Conservation (phyloP, 2,888 invertebrate species). For the Hoplodrina ambigua region DNA sequence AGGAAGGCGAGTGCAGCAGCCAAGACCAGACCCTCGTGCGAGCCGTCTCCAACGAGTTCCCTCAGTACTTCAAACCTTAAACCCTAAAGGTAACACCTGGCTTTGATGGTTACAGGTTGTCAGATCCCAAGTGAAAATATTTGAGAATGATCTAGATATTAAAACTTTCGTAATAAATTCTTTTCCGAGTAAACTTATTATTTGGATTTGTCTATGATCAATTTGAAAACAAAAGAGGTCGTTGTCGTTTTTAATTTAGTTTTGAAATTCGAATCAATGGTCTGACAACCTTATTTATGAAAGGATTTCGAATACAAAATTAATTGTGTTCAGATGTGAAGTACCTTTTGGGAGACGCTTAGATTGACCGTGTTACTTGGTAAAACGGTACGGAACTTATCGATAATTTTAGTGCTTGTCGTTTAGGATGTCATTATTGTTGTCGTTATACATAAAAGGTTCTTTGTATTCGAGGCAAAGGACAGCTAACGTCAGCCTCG, state of each 20-base stretch:
- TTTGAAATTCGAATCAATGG: slow-evolving; percentile 19
- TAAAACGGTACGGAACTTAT: slow-evolving; percentile 16
- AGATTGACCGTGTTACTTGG: slow-evolving; percentile 47
- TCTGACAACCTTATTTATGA: slow-evolving; percentile 35
- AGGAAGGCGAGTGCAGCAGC: slow-evolving; percentile 94
- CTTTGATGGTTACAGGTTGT: slow-evolving; percentile 35
- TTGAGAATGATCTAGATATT: slow-evolving; percentile 8
- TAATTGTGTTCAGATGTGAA: slow-evolving; percentile 31
- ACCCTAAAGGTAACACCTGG: slow-evolving; percentile 47
- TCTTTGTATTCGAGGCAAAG: background rate
- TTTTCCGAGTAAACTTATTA: slow-evolving; percentile 5
- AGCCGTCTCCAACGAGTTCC: slow-evolving; percentile 96
- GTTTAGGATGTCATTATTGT: slow-evolving; percentile 15
- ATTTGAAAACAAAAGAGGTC: slow-evolving; percentile 5
- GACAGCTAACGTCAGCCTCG: background rate
- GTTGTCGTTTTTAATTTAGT: slow-evolving; percentile 8
- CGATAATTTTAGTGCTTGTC: slow-evolving; percentile 27
- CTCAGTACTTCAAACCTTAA: slow-evolving; percentile 93
- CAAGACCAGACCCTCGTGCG: slow-evolving; percentile 94
- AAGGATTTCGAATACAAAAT: slow-evolving; percentile 17
- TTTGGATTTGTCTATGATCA: slow-evolving; percentile 15
- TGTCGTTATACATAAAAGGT: slow-evolving; percentile 13
- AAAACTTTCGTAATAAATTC: background rate
- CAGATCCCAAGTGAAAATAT: slow-evolving; percentile 24
- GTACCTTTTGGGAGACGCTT: slow-evolving; percentile 23